Evolutionary conservation across 1,140 invertebrate genomes (phyloP), one percentile per base, ranked within the genome.

Genomic region (Lineus longissimus): DNA sequence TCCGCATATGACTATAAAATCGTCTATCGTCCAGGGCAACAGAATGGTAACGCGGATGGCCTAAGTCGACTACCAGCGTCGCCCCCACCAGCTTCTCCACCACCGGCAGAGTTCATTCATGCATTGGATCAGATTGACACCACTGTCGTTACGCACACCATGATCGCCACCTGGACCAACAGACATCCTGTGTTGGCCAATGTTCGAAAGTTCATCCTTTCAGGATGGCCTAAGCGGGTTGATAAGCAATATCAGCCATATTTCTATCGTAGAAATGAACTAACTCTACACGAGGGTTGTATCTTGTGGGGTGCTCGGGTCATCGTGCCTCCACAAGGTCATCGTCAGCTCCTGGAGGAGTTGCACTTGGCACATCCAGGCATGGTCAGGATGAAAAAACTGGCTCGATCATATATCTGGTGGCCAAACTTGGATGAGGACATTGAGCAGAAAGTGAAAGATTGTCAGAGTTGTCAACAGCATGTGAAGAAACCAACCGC

Each of bases 371-470:
- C 70, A 13, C 82, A 85, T 68, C 67, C 76, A 36, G 81, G 84
- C 1, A 80, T 83, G 6, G 72, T 79, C 2, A 72, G 78, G 56
- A 83, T 82, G 70, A 85, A 85, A 63, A 31, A 59, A 9, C 43
- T 77, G 4, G 78, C 83, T 4, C 61, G 83, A 0, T 70, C 62
- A 1, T 78, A 79, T 59, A 66, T 82, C 1, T 85, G 76, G 73
- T 86, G 83, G 83, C 76, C 76, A 29, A 69, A 73, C 9, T 73
- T 86, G 0, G 81, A 83, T 66, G 63, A 61, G 2, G 76, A 82
- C 17, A 76, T 84, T 51, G 76, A 81, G 15, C 15, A 58, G 15
- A 30, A 15, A 17, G 30, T 41, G 2, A 22, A 31, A n/a, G 15
- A 23, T 4, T 70, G 69, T 63, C 15, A 40, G 15, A 61, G 22